Evolutionary conservation across 1,140 invertebrate species (phyloP), one percentile per base, ranked within the genome.

Genomic region (Drosophila baimaii): DNA sequence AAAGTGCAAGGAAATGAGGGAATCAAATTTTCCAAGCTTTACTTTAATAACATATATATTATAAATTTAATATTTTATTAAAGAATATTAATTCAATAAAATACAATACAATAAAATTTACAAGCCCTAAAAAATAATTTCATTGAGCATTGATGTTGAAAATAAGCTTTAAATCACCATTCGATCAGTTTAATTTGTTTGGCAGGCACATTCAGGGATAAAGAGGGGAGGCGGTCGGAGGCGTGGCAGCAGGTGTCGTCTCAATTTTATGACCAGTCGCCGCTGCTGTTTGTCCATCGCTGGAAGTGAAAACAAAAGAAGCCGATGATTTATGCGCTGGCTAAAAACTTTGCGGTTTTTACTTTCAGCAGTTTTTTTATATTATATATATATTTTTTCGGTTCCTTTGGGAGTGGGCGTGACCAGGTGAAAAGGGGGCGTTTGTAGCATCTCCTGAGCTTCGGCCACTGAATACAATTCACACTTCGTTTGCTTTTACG

Each of bases 261-360:
- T 33, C 66, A 47, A 58, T 71, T 72, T 72, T 72, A 72, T 71
- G 69, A 58, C 66, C 69, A 71, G 69, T 39, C 69, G 66, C 69
- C 69, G 66, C 69, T 41, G 33, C 66, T 58, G 66, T 72, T 47
- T 71, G 69, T 39, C 69, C 69, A 71, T 37, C 43, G 51, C 54
- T 58, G 51, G 69, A 49, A 71, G 69, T 71, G 69, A 58, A 71
- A 71, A 72, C 66, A 72, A 71, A 58, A 58, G 66, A 58, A 71
- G 33, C 41, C 39, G 33, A 71, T 72, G 69, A 72, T 72, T 72
- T 72, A 72, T 72, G 66, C 52, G 51, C 52, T 71, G 21, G 21
- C 69, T 72, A 58, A 71, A 72, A 72, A 72, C 51, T 72, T 72
- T 72, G 69, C 33, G 46, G 63, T 62, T 47, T 43, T 51, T 41